These are phyloP conservation scores for Laupala kohalensis DNA, from an alignment of 1,140 invertebrate genomes.

Conservation along the genomic window DNA sequence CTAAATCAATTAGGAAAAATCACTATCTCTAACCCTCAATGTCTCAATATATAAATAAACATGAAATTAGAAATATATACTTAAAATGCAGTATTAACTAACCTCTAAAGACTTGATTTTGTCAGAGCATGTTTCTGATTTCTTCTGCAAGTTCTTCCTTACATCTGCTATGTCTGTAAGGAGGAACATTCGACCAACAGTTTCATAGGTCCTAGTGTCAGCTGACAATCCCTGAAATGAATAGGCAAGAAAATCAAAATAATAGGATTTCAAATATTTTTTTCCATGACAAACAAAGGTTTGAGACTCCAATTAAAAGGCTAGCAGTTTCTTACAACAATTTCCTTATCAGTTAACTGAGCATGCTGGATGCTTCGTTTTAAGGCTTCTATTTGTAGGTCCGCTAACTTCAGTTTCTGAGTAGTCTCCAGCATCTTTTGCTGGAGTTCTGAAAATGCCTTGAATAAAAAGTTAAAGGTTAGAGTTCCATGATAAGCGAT, in stretches of 20 bases:
- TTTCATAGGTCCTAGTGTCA: conserved; percentile 58
- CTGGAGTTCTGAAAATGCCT: conserved; percentile 74
- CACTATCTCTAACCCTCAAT: too few species aligned
- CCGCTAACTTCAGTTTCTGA: conserved; percentile 65
- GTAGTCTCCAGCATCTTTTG: conserved; percentile 67
- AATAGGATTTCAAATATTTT: too few species aligned
- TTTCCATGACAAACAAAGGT: too few species aligned
- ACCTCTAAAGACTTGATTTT: conserved; percentile 61
- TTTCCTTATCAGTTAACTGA: conserved; percentile 50
- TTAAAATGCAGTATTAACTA: too few species aligned
- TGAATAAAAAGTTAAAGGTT: background rate
- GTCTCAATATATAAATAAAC: too few species aligned
- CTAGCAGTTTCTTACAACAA: conserved; percentile 36
- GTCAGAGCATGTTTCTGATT: conserved; percentile 43
- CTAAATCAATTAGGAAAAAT: too few species aligned
- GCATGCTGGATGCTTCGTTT: conserved; percentile 53
- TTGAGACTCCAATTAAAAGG: too few species aligned
- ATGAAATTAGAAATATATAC: too few species aligned
- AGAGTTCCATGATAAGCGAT: background rate
- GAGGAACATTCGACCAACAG: conserved; percentile 75
- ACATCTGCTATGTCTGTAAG: conserved; percentile 50
- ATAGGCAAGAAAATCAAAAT: background rate
- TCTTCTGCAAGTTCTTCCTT: conserved; percentile 45
- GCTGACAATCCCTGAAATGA: conserved; percentile 27
- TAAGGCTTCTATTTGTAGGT: conserved; percentile 61